phyloP scores from a whole-genome alignment of 2,113 vertebrate genomes.

The Excalfactoria chinensis region DNA sequence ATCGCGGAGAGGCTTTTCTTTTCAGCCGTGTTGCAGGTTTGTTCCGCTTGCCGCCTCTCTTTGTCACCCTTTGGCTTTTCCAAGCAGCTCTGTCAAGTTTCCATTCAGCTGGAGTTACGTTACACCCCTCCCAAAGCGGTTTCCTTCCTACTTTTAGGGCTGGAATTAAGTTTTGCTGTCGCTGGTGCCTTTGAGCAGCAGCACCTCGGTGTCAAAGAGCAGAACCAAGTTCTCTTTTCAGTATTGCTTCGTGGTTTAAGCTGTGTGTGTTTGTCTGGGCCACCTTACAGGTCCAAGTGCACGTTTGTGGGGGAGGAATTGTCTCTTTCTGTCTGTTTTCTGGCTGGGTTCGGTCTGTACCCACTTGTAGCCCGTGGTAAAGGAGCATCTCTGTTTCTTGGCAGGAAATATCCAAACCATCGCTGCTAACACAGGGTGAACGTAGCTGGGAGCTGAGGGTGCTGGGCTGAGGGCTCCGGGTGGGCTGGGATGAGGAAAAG shows the following conservation, averaged over 20 bases:
- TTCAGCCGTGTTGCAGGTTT: background rate
- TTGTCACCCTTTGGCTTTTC: background rate
- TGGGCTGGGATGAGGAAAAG: background rate
- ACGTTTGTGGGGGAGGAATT: background rate
- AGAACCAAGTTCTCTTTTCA: background rate
- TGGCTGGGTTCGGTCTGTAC: rapidly evolving
- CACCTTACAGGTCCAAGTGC: background rate
- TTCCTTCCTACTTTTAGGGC: background rate
- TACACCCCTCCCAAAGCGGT: too few species aligned
- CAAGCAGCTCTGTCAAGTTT: background rate
- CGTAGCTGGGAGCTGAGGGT: background rate
- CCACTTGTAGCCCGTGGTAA: background rate
- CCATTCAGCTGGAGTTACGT: background rate
- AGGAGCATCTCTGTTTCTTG: background rate
- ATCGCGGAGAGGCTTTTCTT: rapidly evolving
- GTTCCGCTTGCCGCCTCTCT: too few species aligned
- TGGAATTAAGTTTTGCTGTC: background rate
- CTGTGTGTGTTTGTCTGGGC: background rate
- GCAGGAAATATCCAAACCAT: rapidly evolving
- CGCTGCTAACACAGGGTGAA: background rate
- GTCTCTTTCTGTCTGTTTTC: background rate
- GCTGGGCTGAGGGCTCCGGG: rapidly evolving
- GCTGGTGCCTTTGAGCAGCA: background rate
- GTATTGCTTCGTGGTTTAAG: background rate
- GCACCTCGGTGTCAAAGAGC: background rate